These are phyloP conservation scores for Xyliphius kryptos DNA, from an alignment of 2,113 vertebrate species.

Conservation along the genomic window DNA sequence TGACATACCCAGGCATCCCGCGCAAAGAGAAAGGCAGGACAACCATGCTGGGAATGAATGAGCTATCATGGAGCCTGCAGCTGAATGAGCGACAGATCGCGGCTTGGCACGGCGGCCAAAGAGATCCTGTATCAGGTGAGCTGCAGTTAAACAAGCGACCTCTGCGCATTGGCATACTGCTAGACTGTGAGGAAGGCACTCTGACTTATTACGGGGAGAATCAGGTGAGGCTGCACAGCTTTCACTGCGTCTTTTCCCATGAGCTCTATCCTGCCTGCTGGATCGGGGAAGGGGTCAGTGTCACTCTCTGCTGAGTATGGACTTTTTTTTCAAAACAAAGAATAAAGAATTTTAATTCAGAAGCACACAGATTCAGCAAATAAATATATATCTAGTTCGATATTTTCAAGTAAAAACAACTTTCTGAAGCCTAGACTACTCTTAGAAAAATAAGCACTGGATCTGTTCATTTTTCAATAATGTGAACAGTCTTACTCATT, in stretches of 20 bases:
- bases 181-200: conserved; percentile 72
- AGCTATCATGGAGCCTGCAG: conserved; percentile 86
- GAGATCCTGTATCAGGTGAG: conserved; percentile 48
- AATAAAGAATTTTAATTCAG: too few relatives aligned
- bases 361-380: too few relatives aligned
- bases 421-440: too few relatives aligned
- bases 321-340: too few relatives aligned
- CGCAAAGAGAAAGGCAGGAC: conserved; percentile 63
- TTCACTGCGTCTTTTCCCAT: conserved; percentile 71
- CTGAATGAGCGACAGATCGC: conserved; percentile 72
- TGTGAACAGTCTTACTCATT: too few relatives aligned
- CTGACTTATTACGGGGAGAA: conserved; percentile 84
- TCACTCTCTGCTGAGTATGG: conserved; percentile 69
- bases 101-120: conserved; percentile 76
- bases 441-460: too few relatives aligned
- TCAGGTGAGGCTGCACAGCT: conserved; percentile 69
- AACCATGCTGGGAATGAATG: conserved; percentile 81
- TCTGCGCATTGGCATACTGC: conserved; percentile 71
- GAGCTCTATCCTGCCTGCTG: conserved; percentile 84
- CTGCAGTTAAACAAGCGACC: conserved; percentile 44
- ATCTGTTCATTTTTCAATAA: too few relatives aligned
- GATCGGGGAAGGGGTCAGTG: conserved; percentile 79
- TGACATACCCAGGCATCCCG: conserved; percentile 72
- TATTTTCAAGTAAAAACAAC: too few relatives aligned
- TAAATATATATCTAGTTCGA: too few relatives aligned